Base-by-base conservation (phyloP, 2,113 vertebrate genomes). In the Eleginops maclovinus region DNA sequence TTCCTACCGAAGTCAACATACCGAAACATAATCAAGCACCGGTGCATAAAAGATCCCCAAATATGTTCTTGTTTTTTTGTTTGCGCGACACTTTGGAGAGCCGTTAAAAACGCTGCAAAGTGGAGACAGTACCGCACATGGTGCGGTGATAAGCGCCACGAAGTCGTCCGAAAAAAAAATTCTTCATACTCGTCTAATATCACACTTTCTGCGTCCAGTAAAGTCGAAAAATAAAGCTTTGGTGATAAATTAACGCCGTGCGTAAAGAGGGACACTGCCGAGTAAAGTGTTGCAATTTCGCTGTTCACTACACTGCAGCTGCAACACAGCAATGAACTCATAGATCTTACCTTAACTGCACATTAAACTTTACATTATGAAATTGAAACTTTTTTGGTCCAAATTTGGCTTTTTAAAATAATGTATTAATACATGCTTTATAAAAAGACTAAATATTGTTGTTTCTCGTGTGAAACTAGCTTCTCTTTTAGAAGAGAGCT, bases 21-120 rank as follows among this genome's bases (percentile, higher is more conserved):
- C 77, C 81, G 79, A 89, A 90, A 92, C 88, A 75, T n/a, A 79
- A 84, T 70, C 81, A 83, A 73, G 84, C 87, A 46, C 24, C 14
- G 28, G 11, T 56, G 56, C 69, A 50, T 76, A 78, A 87, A 36
- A 85, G 55, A 72, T 60, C 73, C 31, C 21, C 65, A 71, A 77
- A 81, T 69, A 55, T 72, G 21, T 72, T 17, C 3, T 22, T 17
- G 17, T 72, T 83, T 65, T 36, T 22, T 0, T 4, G 61, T 50
- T 19, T 60, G 46, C 31, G 40, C 17, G 72, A 16, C 55, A 43
- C 65, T 79, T 36, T 19, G 0, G 22, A 54, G 69, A 77, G 46
- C 16, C 14, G 28, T 61, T 36, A 49, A 49, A 71, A 55, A 72
- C 14, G 70, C 51, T 62, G 64, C 41, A 17, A 71, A 55, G 63